Evolutionary conservation across 1,140 invertebrate species (phyloP), one percentile per base, ranked within the genome.

Genomic region (Carcinoscorpius rotundicauda): DNA sequence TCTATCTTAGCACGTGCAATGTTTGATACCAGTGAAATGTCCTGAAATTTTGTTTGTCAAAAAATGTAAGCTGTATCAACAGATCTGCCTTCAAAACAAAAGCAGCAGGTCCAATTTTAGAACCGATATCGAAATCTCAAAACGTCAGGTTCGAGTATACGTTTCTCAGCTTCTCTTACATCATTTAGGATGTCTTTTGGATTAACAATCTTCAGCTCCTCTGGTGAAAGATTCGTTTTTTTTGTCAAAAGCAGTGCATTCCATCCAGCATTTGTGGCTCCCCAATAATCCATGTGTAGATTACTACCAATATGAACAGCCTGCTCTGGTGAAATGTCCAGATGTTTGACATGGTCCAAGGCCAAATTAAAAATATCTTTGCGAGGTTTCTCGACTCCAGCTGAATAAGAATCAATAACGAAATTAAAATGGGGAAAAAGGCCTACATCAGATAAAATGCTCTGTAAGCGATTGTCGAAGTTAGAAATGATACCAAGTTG

Each of bases 241-340:
- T 29, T 29, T 0, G 29, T 29, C 29, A 87, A 74, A 4, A 88
- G 72, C 52, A 85, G 75, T n/a, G 86, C 83, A 73, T 86, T 82
- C 87, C 91, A 92, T 3, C 87, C 86, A 49, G 83, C 81, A 56
- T 80, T 78, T 69, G 75, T 84, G 3, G 91, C 89, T 4, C 86
- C 91, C 5, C 82, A 58, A 75, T 88, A 94, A 77, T 95, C 92
- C 10, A 86, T 82, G 56, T 80, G 73, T 5, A 85, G 69, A 69
- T 83, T 83, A 78, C 95, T 87, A 4, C 92, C 92, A 63, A 95
- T 82, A 75, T 95, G 91, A 3, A 93, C 73, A 49, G 87, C 86
- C 72, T 90, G 80, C 8, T 77, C 67, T 0, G 87, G 79, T 52
- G 63, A 50, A 4, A 70, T 10, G 10, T 51, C 58, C 4, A 66